Conservation (phyloP, 2,888 invertebrate species). For the Xestia xanthographa region DNA sequence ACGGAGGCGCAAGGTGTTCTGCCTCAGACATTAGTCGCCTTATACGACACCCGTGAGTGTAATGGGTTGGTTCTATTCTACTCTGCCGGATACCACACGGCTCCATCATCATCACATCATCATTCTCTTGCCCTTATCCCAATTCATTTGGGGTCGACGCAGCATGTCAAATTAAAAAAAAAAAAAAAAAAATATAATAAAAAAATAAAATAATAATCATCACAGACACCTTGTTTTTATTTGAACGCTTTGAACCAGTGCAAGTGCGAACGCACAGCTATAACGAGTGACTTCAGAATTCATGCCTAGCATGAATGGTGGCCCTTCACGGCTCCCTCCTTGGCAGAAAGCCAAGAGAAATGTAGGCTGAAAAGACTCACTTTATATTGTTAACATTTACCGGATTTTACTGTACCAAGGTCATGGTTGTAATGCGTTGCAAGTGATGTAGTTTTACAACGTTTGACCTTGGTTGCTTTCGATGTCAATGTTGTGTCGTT, state of each 20-base stretch:
- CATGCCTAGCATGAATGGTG: conserved; percentile 60
- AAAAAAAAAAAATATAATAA: no score
- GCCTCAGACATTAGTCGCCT: no score
- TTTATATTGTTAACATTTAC: conserved; percentile 70
- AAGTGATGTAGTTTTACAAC: conserved; percentile 35
- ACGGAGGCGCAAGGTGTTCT: no score
- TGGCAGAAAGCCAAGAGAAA: conserved; percentile 78
- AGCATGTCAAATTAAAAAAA: no score
- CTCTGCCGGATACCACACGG: no score
- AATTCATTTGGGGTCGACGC: no score
- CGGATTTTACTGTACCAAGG: conserved; percentile 62
- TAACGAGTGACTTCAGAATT: conserved; percentile 68
- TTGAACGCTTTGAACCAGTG: background rate
- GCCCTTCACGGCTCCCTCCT: conserved; percentile 68
- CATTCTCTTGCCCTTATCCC: no score
- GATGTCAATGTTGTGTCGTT: background rate
- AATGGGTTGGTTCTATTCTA: no score
- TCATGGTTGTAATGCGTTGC: conserved; percentile 38
- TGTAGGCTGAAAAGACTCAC: conserved; percentile 74
- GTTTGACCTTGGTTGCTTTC: background rate
- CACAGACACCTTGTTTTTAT: background rate
- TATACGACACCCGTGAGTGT: no score
- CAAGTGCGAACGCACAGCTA: background rate
- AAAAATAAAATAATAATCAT: no score
- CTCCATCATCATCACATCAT: no score